phyloP scores from a whole-genome alignment of 2,888 invertebrate genomes.

The Gryllus longicercus region DNA sequence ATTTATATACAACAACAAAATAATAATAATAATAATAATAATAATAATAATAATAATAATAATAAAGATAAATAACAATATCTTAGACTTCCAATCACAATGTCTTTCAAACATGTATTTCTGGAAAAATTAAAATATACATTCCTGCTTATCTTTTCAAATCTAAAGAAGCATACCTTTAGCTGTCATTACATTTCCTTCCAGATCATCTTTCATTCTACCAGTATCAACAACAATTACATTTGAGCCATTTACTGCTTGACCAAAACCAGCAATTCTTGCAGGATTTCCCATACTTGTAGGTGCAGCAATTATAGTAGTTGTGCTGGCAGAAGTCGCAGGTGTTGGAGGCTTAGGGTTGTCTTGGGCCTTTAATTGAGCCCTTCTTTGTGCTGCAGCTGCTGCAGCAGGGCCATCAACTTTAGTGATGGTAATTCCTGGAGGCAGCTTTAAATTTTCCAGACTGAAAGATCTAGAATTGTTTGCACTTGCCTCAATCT shows the following conservation, averaged over 20 bases:
- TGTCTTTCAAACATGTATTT: too few species aligned
- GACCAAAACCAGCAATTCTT: constrained; percentile 39
- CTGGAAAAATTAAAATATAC: too few species aligned
- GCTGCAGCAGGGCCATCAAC: constrained; percentile 54
- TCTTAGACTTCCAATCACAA: too few species aligned
- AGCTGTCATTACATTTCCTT: constrained; percentile 30
- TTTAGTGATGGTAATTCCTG: constrained; percentile 75
- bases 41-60: too few species aligned
- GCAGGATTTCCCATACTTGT: constrained; percentile 30
- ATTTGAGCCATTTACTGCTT: constrained; percentile 46
- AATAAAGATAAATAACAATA: too few species aligned
- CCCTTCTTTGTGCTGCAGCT: constrained; percentile 43
- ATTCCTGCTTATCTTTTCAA: too few species aligned
- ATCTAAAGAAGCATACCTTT: not conserved
- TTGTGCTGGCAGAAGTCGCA: constrained; percentile 33
- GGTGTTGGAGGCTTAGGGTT: constrained; percentile 31
- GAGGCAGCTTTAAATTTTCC: constrained; percentile 65
- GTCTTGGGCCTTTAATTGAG: constrained; percentile 44
- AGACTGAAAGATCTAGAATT: constrained; percentile 31
- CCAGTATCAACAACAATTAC: constrained; percentile 62
- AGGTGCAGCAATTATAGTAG: constrained; percentile 48
- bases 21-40: too few species aligned
- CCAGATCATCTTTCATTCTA: constrained; percentile 51
- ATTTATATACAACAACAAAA: too few species aligned
- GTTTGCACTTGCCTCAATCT: constrained; percentile 22